Evolutionary conservation across 2,113 vertebrate genomes (phyloP), one percentile per base, ranked within the genome.

Genomic region (Gavia stellata): DNA sequence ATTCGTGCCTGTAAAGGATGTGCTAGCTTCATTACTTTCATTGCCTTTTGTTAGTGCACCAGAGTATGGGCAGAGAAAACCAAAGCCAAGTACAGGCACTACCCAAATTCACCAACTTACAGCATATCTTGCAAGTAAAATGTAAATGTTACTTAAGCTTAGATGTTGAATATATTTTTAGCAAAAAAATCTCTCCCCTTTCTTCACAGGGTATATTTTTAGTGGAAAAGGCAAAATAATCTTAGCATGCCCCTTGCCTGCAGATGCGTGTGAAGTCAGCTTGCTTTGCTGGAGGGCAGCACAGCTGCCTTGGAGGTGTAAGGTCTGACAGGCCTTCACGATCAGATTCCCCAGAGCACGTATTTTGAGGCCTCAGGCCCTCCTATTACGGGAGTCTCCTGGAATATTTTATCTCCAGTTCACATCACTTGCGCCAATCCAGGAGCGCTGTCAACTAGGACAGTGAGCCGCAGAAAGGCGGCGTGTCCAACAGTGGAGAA

Each of bases 381-480:
- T 83, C 62, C 79, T 63, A 8, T 70, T 47, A 73, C 1, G 1
- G 38, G 12, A 53, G 49, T 78, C 67, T 81, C 28, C 33, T 74
- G 52, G 68, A 74, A n/a, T 19, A 45, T 52, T 66, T 81, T 12
- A 45, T 72, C 34, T 62, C 62, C 56, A 83, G 63, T 58, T 80
- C 52, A 38, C 7, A 0, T 56, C 3, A 7, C 31, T 59, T 0
- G 1, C 47, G 79, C 65, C 33, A 70, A 3, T 58, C 31, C 3
- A 4, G 45, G 36, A 73, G 31, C 3, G 1, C 56, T 68, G 66
- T 79, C 78, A 87, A 12, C 38, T 20, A 59, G 17, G 56, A 67
- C 0, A 36, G 55, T 0, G 0, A 74, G n/a, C 74, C 18, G 19
- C 77, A 53, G 49, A 62, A 81, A 55, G 25, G 33, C 4, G 7